Percentiles rank a stretch among this genome's conserved stretches.
These are phyloP conservation scores for Pterophyllum scalare DNA, from an alignment of 2,113 vertebrate genomes.

Conservation along the genomic window DNA sequence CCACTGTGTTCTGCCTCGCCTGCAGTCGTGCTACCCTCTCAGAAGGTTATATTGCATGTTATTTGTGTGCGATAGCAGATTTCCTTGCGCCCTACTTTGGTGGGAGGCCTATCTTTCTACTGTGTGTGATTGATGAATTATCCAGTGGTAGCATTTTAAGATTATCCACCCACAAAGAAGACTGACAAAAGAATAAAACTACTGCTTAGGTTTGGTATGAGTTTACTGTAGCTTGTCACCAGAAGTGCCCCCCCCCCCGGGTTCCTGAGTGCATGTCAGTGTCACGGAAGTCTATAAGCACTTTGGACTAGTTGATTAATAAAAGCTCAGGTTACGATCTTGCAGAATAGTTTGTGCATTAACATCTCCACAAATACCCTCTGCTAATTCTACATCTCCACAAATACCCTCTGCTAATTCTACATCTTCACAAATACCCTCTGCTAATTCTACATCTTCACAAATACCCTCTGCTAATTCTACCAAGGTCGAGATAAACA, in stretches of 20 bases:
- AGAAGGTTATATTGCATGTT: slow-evolving; percentile 73
- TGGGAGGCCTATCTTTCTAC: slow-evolving; percentile 28
- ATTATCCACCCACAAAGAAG: slow-evolving; percentile 27
- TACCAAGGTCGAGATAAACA: slow-evolving; percentile 85
- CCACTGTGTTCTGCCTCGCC: slow-evolving; percentile 68
- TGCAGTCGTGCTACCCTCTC: slow-evolving; percentile 67
- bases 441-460: slow-evolving; percentile 69
- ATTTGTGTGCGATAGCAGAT: slow-evolving; percentile 59
- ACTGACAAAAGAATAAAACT: slow-evolving; percentile 31
- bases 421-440: slow-evolving; percentile 60
- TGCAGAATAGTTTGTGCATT: slow-evolving; percentile 61
- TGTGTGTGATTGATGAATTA: slow-evolving; percentile 51
- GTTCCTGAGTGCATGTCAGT: slow-evolving; percentile 7
- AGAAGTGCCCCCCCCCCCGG: too few species aligned
- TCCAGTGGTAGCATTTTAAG: slow-evolving; percentile 17
- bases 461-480: slow-evolving; percentile 69
- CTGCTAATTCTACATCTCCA: slow-evolving; percentile 69
- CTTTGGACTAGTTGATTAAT: slow-evolving; percentile 62
- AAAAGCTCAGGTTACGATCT: slow-evolving; percentile 49
- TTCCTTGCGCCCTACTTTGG: slow-evolving; percentile 46
- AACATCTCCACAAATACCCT: slow-evolving; percentile 58
- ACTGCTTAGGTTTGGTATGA: slow-evolving; percentile 9
- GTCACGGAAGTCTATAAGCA: slow-evolving; percentile 52
- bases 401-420: slow-evolving; percentile 69
- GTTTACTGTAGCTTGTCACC: slow-evolving; percentile 33